Conservation (phyloP, 2,113 vertebrate genomes). For the Ctenomys sociabilis region DNA sequence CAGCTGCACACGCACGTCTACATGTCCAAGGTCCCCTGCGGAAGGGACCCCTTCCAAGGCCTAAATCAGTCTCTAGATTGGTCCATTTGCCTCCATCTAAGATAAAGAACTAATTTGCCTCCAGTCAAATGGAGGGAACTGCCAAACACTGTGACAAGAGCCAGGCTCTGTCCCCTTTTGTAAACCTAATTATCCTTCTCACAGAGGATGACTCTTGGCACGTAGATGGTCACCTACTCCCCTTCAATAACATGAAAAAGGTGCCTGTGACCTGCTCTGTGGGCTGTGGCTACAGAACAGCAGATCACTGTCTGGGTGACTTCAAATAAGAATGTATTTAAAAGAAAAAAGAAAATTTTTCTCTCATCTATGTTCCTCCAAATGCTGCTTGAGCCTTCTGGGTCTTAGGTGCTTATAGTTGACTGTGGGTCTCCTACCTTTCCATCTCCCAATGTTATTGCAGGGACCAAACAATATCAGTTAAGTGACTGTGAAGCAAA, state of each 20-base stretch:
- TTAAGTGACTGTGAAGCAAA: background rate
- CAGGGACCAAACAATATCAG: background rate
- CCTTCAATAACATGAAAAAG: background rate
- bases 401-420: background rate
- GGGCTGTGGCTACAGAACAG: background rate
- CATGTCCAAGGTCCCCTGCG: background rate
- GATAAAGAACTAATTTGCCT: slow-evolving; percentile 14
- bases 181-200: background rate
- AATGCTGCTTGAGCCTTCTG: background rate
- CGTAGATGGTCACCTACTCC: background rate
- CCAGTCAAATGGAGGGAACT: background rate
- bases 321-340: background rate
- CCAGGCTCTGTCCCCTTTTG: background rate
- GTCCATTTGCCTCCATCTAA: background rate
- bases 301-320: background rate
- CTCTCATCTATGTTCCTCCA: fast-evolving
- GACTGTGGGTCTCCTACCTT: background rate
- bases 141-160: background rate
- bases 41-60: background rate
- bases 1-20: background rate
- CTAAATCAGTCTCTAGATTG: background rate
- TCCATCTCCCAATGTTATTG: background rate
- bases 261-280: background rate
- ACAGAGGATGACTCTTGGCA: background rate
- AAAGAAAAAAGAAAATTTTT: background rate